Conservation (phyloP, 2,113 vertebrate species). For the Circaetus cinerascens region DNA sequence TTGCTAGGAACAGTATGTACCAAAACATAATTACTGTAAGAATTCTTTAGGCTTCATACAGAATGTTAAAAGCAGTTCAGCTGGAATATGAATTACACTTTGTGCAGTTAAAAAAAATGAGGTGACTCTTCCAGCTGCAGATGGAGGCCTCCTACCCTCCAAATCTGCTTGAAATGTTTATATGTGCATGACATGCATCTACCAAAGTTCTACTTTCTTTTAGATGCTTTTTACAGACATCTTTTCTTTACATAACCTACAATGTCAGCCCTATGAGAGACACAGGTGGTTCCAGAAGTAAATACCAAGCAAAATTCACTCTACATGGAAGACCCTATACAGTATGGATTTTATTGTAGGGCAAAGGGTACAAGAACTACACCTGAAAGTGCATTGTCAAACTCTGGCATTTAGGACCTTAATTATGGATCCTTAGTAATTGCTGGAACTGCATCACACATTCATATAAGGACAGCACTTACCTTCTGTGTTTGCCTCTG, state of each 20-base stretch:
- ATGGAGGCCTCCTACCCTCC: neutral
- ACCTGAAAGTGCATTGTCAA: neutral
- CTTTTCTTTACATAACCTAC: neutral
- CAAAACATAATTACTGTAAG: neutral
- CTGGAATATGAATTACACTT: neutral
- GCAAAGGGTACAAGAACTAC: neutral
- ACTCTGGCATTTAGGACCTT: neutral
- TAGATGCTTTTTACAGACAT: neutral
- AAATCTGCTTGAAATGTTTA: neutral
- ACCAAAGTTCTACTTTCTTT: neutral
- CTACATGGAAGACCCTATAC: neutral
- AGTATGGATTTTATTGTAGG: neutral
- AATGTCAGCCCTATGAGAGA: neutral
- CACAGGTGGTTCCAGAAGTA: neutral
- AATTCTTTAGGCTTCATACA: neutral
- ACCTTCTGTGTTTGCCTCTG: slow-evolving; percentile 70
- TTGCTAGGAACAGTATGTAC: neutral
- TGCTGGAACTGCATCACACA: neutral
- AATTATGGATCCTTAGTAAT: neutral
- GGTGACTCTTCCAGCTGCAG: neutral
- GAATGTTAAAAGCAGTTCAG: neutral
- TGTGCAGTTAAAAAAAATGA: neutral
- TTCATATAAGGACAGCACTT: neutral
- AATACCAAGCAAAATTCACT: neutral
- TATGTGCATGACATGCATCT: neutral